These are phyloP conservation scores for Darevskia nairensis DNA, from an alignment of 2,797 vertebrate species.

Conservation along the genomic window DNA sequence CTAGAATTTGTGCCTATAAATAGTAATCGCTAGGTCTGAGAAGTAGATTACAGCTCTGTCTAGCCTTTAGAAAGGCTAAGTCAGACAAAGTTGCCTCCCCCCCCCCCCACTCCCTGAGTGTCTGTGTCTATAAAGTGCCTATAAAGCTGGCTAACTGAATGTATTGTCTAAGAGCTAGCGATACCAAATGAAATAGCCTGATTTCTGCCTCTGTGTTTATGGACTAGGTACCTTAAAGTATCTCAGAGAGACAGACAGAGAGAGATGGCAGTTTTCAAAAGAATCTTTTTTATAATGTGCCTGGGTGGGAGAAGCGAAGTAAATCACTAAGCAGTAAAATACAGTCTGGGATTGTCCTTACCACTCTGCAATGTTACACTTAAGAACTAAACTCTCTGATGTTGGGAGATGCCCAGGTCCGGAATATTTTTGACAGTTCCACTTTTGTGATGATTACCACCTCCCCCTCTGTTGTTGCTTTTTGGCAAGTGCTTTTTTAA, in stretches of 20 bases:
- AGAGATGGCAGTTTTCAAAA: not conserved
- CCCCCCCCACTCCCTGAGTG: not conserved
- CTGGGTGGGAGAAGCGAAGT: not conserved
- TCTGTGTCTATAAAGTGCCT: not conserved
- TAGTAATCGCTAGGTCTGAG: slow-evolving; percentile 70
- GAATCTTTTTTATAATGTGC: too few species aligned
- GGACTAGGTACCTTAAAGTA: not conserved
- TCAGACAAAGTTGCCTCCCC: slow-evolving; percentile 62
- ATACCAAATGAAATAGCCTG: not conserved
- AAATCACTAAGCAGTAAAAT: not conserved
- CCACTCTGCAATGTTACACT: not conserved
- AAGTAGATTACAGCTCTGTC: slow-evolving; percentile 66
- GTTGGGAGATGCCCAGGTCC: not conserved
- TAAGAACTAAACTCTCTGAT: not conserved
- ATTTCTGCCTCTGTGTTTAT: not conserved
- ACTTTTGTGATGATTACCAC: slow-evolving; percentile 24
- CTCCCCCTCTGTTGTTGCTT: not conserved
- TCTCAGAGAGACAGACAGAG: too few species aligned
- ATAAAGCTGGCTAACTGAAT: not conserved
- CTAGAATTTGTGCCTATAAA: slow-evolving; percentile 66
- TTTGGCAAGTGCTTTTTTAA: too few species aligned
- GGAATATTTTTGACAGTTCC: slow-evolving; percentile 15
- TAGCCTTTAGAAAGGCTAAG: slow-evolving; percentile 60
- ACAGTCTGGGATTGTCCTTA: not conserved
- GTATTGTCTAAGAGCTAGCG: not conserved